Base-by-base conservation (phyloP, 2,113 vertebrate genomes). In the Hiodon tergisus region DNA sequence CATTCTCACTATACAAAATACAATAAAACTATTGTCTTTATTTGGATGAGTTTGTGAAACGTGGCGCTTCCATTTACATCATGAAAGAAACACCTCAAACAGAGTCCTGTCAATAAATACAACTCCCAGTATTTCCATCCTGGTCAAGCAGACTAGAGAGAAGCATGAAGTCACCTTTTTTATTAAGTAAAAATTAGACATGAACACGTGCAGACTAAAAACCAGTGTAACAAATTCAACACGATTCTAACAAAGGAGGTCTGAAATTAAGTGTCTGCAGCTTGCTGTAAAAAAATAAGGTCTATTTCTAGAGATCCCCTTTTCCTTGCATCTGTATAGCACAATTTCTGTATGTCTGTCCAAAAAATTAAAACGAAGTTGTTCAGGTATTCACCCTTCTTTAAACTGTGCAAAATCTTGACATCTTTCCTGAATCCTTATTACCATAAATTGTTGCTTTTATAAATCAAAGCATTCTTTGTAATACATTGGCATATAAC, bases 191-290 rank as follows among this genome's bases (percentile, higher is more conserved):
- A 98, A 98, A 96, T 94, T 89, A 88, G 87, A 91, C 87, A 82
- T 91, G 88, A 87, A 93, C 90, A 96, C 93, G 91, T 97, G 96
- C 95, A 97, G 95, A 98, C 95, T 94, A 93, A 90, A 95, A 96
- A 96, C 94, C 95, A 96, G 94, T 97, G 94, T 94, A 94, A 94
- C 93, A 95, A 96, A 95, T 86, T 89, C 86, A 90, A 86, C 91
- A 92, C 90, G 89, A 93, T 69, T 80, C 82, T 87, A 88, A 86
- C 75, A 91, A 93, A 94, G 91, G 89, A 89, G 85, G 82, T 90
- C 89, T 92, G 89, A 93, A 94, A 93, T 92, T 87, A 89, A 93
- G 86, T 85, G 91, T 96, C 94, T 94, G 94, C 93, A 93, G 85
- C 86, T 86, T 87, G 84, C 88, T 88, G 90, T 94, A 94, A 92